These are phyloP conservation scores for Muricea muricata DNA, from an alignment of 92 coral and sea anemone species.

Conservation along the genomic window DNA sequence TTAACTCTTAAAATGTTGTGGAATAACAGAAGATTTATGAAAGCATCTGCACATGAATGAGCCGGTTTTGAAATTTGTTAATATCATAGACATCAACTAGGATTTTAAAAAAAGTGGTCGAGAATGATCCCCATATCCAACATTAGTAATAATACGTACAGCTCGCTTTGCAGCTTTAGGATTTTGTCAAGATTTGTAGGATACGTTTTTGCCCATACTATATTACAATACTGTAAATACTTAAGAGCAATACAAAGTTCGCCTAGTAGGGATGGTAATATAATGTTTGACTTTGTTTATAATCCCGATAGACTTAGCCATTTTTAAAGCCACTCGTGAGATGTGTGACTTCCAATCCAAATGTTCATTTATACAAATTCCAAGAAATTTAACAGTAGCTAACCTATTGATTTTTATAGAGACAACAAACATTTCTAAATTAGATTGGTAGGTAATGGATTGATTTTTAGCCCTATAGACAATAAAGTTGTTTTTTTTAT, in stretches of 20 bases:
- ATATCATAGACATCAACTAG: background rate
- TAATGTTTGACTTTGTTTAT: too few species aligned
- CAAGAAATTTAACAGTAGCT: background rate
- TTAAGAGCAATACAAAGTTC: background rate
- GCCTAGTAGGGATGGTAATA: too few species aligned
- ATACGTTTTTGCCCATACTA: background rate
- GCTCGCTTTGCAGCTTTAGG: background rate
- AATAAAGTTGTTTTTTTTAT: background rate
- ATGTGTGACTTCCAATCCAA: constrained; percentile 8
- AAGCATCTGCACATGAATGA: constrained; percentile 1
- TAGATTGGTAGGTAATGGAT: background rate
- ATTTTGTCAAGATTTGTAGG: background rate
- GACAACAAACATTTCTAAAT: background rate
- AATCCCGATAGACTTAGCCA: too few species aligned
- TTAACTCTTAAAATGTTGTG: background rate
- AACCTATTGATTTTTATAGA: background rate
- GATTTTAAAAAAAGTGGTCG: background rate
- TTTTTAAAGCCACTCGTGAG: background rate
- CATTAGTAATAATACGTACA: constrained; percentile 1
- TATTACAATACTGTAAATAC: constrained; percentile 19
- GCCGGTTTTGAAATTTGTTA: constrained; percentile 18
- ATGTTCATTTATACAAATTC: background rate
- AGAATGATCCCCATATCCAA: background rate
- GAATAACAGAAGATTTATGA: background rate
- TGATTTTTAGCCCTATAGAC: constrained; percentile 3